phyloP scores from a whole-genome alignment of 2,797 vertebrate genomes.

The Halcyon chelicuti region DNA sequence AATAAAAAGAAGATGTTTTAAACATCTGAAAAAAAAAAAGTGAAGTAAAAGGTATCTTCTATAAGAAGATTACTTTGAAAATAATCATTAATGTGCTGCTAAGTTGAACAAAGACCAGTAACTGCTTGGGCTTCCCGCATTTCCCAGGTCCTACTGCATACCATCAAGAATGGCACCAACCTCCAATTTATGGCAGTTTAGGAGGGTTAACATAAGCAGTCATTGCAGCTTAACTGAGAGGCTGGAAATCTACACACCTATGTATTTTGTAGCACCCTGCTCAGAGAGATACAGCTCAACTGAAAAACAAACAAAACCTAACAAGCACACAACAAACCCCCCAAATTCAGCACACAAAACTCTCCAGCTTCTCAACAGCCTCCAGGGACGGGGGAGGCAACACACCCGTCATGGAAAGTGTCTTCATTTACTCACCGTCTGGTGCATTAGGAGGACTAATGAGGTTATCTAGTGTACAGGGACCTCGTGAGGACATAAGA shows the following conservation, averaged over 20 bases:
- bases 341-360: not conserved
- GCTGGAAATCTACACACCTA: not conserved
- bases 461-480: conserved; percentile 94
- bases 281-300: not conserved
- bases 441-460: conserved; percentile 82
- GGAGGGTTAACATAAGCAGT: not conserved
- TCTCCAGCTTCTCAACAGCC: not conserved
- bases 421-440: conserved; percentile 84
- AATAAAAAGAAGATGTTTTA: conserved; percentile 17
- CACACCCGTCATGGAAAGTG: not conserved
- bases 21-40: not conserved
- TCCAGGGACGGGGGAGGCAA: not conserved
- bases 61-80: not conserved
- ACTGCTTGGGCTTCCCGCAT: accelerated
- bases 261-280: accelerated
- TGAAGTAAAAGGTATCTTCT: not conserved
- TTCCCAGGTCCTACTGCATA: not conserved
- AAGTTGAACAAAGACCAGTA: not conserved
- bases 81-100: accelerated
- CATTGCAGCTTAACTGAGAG: not conserved
- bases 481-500: conserved; percentile 88
- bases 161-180: accelerated
- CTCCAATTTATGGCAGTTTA: accelerated
- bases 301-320: not conserved
- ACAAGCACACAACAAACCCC: too few relatives aligned